These are phyloP conservation scores for Melikaiella ostensackeni DNA, from an alignment of 2,888 invertebrate species.

Conservation along the genomic window DNA sequence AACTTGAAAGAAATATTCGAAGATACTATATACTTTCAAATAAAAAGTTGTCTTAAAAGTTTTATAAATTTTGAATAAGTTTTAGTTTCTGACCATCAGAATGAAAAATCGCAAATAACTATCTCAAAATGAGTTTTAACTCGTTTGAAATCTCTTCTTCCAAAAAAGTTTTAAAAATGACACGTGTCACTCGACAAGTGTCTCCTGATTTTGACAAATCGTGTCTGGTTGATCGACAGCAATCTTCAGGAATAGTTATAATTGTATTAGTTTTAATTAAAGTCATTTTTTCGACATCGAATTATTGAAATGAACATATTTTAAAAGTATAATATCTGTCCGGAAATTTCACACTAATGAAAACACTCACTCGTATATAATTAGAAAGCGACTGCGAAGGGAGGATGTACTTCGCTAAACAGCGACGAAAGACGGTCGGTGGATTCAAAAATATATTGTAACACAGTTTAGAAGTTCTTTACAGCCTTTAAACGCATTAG, in stretches of 20 bases:
- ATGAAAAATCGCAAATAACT: background rate
- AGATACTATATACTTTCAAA: too few species aligned
- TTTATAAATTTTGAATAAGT: too few species aligned
- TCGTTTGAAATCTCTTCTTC: background rate
- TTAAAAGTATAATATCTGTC: background rate
- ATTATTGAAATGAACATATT: background rate
- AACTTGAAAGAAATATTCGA: too few species aligned
- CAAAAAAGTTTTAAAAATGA: background rate
- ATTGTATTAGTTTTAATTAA: background rate
- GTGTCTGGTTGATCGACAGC: background rate
- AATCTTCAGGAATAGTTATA: background rate
- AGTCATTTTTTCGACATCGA: background rate
- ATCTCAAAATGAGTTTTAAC: background rate
- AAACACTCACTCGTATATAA: conserved; percentile 52
- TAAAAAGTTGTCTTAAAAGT: too few species aligned
- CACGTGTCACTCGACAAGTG: conserved; percentile 1
- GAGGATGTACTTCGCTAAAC: background rate
- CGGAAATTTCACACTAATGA: conserved; percentile 3
- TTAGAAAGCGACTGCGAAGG: conserved; percentile 49
- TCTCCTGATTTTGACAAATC: background rate
- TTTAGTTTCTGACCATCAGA: background rate
- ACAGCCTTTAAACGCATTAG: background rate
- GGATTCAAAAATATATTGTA: conserved; percentile 15
- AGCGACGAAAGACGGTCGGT: conserved; percentile 2
- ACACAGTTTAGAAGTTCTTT: background rate